phyloP scores from a whole-genome alignment of 2,888 invertebrate species.

The Pachycephus smyrnensis region DNA sequence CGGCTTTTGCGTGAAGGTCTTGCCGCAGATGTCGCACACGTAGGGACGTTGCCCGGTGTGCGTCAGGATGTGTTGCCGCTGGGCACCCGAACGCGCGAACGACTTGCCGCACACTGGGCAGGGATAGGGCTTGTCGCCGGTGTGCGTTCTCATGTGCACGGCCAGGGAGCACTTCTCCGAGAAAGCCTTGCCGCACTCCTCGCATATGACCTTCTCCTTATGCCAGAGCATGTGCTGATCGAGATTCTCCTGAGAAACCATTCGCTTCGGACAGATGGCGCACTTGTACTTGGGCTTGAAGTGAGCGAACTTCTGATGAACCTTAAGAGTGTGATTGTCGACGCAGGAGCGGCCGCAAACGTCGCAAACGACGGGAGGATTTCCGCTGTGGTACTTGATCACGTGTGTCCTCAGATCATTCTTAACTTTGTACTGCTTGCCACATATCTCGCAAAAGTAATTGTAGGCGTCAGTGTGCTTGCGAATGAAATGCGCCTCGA shows the following conservation, averaged over 20 bases:
- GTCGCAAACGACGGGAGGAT: constrained; percentile 23
- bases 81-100: constrained; percentile 16
- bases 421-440: constrained; percentile 19
- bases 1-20: constrained; percentile 20
- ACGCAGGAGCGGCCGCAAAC: constrained; percentile 22
- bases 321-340: constrained; percentile 16
- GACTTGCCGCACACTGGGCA: constrained; percentile 18
- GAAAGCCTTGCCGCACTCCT: constrained; percentile 20
- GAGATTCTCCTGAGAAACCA: constrained; percentile 14
- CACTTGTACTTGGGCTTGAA: constrained; percentile 25
- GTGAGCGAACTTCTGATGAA: constrained; percentile 19
- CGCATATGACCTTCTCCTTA: constrained; percentile 20
- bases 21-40: constrained; percentile 17
- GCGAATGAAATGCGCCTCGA: neutral
- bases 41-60: constrained; percentile 22
- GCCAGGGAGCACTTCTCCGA: constrained; percentile 19
- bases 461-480: constrained; percentile 9
- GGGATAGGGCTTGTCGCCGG: constrained; percentile 19
- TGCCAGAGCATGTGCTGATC: constrained; percentile 20
- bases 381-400: constrained; percentile 19
- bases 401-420: constrained; percentile 19
- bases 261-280: constrained; percentile 14
- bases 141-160: constrained; percentile 23
- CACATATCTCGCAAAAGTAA: constrained; percentile 17
- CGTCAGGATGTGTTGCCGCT: constrained; percentile 19